Evolutionary conservation across 2,888 invertebrate genomes (phyloP), one percentile per base, ranked within the genome.

Genomic region (Colostygia pectinataria): DNA sequence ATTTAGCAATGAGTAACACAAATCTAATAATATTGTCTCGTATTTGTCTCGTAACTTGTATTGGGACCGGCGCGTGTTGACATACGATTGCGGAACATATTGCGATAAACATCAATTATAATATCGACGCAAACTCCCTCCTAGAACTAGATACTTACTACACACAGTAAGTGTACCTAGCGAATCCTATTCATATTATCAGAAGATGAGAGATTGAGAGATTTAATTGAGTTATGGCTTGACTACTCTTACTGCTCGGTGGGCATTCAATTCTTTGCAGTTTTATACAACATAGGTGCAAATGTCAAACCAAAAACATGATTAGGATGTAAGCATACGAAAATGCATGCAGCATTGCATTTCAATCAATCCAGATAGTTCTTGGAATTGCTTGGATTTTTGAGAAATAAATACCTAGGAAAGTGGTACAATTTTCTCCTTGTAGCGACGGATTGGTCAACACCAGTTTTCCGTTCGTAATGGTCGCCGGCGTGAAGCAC

Each of bases 101-200:
- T 71, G 74, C 74, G 58, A 63, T 70, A 73, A 71, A 64, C 60
- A 53, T 34, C 59, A 55, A 63, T 65, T 61, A 65, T 61, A 62
- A 58, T 38, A 53, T 45, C 55, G 54, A 62, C 54, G 57, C 34
- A 59, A 56, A 56, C 44, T 56, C 61, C 60, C 41, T 52, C 20
- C 27, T 25, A 25, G 8, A 28, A 34, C 29, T 5, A 5, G 2
- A 12, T 6, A 24, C 6, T 8, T 2, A 8, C 24, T 7, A 1
- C 2, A 24, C n/a, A n/a, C n/a, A 24, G 2, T 2, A 24, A 7
- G n/a, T 8, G 2, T 24, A 8, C 1, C 24, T 24, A 24, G n/a
- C 24, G n/a, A n/a, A n/a, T n/a, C n/a, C n/a, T n/a, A n/a, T n/a
- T n/a, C n/a, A n/a, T n/a, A n/a, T n/a, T n/a, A n/a, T n/a, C n/a